Percentiles rank a stretch among this genome's conserved stretches.
Conservation (phyloP, 2,113 vertebrate species). For the Shinisaurus crocodilurus region DNA sequence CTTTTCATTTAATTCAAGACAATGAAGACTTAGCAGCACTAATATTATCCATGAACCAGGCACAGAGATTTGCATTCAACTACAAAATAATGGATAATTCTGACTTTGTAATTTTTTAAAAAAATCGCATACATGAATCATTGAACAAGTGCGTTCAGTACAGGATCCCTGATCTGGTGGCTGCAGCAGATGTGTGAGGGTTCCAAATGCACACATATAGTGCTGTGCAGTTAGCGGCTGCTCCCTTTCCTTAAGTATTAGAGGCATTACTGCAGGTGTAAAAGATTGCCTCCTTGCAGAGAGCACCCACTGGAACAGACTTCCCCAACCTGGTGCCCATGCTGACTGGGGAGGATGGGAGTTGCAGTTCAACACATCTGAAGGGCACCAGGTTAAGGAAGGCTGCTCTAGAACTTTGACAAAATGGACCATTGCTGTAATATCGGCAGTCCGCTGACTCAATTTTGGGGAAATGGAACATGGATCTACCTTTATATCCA, state of each 20-base stretch:
- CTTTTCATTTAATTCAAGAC: constrained; percentile 67
- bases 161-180: background rate
- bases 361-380: background rate
- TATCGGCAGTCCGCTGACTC: background rate
- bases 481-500: background rate
- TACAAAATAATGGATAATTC: constrained; percentile 59
- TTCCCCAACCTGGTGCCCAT: background rate
- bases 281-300: background rate
- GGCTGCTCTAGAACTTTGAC: no score
- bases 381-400: background rate
- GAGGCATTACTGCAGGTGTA: background rate
- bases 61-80: constrained; percentile 59
- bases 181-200: background rate
- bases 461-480: background rate
- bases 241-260: background rate
- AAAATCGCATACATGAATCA: constrained; percentile 55
- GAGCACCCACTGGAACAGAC: background rate
- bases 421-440: background rate
- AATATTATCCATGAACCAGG: constrained; percentile 43
- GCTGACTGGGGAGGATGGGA: background rate
- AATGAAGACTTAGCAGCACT: constrained; percentile 50
- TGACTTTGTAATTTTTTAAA: constrained; percentile 46
- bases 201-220: background rate
- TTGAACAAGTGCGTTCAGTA: constrained; percentile 52
- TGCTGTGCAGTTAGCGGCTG: background rate